These are phyloP conservation scores for Pseudomyrmex gracilis DNA, from an alignment of 1,140 invertebrate genomes.

Conservation along the genomic window DNA sequence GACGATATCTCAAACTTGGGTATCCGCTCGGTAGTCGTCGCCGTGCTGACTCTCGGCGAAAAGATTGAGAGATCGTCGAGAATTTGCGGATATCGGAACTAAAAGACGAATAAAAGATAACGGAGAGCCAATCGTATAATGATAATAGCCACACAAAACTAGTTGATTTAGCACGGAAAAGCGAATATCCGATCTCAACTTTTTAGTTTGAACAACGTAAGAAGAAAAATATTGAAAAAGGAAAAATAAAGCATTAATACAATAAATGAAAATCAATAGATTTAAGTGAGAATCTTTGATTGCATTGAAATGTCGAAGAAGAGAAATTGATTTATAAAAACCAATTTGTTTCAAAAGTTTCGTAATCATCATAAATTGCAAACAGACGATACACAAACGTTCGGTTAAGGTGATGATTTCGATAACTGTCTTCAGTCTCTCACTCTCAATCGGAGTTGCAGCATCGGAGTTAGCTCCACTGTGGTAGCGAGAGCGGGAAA, in stretches of 20 bases:
- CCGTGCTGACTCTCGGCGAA: slow-evolving; percentile 70
- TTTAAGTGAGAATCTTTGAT: no score
- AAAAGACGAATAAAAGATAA: slow-evolving; percentile 67
- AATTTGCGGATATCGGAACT: slow-evolving; percentile 68
- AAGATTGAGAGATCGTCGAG: slow-evolving; percentile 68
- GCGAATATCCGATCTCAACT: slow-evolving; percentile 49
- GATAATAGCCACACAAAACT: slow-evolving; percentile 76
- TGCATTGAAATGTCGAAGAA: neutral
- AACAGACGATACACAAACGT: neutral
- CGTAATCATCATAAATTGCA: neutral
- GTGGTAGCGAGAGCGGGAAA: slow-evolving; percentile 65
- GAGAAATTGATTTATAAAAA: neutral
- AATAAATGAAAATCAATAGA: no score
- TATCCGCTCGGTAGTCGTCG: slow-evolving; percentile 60
- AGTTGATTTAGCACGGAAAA: slow-evolving; percentile 62
- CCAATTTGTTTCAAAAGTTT: neutral
- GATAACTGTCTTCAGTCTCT: slow-evolving; percentile 38
- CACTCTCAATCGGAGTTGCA: slow-evolving; percentile 59
- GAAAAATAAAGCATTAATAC: neutral
- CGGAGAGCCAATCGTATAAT: slow-evolving; percentile 72
- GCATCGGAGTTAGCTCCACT: slow-evolving; percentile 64
- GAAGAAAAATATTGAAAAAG: neutral
- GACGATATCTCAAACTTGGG: slow-evolving; percentile 63
- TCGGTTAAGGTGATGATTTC: slow-evolving; percentile 27
- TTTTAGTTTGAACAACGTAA: neutral